These are phyloP conservation scores for Tiliacea aurago DNA, from an alignment of 2,888 invertebrate genomes.

Conservation along the genomic window DNA sequence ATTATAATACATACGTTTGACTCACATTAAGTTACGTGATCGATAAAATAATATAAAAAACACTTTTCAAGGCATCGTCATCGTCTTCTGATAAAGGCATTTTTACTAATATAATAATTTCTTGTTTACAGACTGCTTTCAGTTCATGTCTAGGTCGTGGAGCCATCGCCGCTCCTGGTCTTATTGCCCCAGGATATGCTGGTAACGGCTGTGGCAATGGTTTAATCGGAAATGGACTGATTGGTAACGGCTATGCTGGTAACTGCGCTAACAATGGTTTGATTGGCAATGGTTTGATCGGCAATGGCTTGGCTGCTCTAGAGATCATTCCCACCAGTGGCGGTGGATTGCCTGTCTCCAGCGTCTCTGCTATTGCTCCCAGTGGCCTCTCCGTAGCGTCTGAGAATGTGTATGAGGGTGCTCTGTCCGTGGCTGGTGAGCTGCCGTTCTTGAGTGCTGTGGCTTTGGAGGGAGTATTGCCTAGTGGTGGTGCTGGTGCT, in stretches of 20 bases:
- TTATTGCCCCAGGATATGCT: conserved; percentile 18
- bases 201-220: not conserved
- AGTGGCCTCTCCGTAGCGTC: conserved; percentile 54
- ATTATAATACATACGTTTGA: not conserved
- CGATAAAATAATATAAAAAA: not conserved
- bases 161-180: not conserved
- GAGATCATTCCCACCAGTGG: conserved; percentile 52
- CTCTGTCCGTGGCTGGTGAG: conserved; percentile 52
- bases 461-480: conserved; percentile 44
- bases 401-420: conserved; percentile 60
- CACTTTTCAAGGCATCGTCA: not conserved
- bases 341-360: conserved; percentile 53
- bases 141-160: conserved; percentile 17
- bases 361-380: conserved; percentile 42
- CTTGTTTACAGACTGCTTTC: conserved; percentile 1
- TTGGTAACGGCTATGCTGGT: not conserved
- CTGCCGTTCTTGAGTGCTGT: conserved; percentile 18
- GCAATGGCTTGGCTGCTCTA: not conserved
- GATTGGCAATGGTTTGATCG: not conserved
- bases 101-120: not conserved
- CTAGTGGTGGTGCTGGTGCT: conserved; percentile 52
- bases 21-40: not conserved
- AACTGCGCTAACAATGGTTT: not conserved
- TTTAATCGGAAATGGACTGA: not conserved
- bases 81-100: not conserved